These are phyloP conservation scores for Homarus gammarus DNA, from an alignment of 2,888 invertebrate species.

Conservation along the genomic window DNA sequence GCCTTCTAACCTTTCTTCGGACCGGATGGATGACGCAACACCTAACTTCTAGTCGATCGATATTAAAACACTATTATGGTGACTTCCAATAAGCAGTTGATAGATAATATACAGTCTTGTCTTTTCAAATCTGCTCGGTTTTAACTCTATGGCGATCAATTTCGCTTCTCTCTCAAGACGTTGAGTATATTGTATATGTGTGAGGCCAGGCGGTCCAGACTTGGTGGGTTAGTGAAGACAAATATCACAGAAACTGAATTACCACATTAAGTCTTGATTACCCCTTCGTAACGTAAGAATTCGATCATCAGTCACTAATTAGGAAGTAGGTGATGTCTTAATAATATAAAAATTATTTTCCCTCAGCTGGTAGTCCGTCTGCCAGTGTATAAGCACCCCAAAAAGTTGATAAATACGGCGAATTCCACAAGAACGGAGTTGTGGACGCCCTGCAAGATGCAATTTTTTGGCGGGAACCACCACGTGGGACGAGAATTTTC, in stretches of 20 bases:
- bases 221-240: background rate
- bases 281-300: background rate
- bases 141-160: too few relatives aligned
- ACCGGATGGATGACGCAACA: too few relatives aligned
- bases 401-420: background rate
- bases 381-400: background rate
- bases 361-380: background rate
- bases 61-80: too few relatives aligned
- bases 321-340: background rate
- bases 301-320: background rate
- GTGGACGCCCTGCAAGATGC: background rate
- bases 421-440: background rate
- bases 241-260: background rate
- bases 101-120: too few relatives aligned
- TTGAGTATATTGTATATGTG: background rate
- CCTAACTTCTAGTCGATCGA: too few relatives aligned
- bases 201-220: background rate
- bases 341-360: background rate
- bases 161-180: background rate
- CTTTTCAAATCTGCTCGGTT: too few relatives aligned
- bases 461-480: conserved; percentile 8
- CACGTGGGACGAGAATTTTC: conserved; percentile 43
- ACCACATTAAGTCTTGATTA: background rate
- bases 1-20: too few relatives aligned
- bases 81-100: too few relatives aligned